Evolutionary conservation across 2,888 invertebrate species (phyloP).

Genomic region (Cryptocephalus moraei): DNA sequence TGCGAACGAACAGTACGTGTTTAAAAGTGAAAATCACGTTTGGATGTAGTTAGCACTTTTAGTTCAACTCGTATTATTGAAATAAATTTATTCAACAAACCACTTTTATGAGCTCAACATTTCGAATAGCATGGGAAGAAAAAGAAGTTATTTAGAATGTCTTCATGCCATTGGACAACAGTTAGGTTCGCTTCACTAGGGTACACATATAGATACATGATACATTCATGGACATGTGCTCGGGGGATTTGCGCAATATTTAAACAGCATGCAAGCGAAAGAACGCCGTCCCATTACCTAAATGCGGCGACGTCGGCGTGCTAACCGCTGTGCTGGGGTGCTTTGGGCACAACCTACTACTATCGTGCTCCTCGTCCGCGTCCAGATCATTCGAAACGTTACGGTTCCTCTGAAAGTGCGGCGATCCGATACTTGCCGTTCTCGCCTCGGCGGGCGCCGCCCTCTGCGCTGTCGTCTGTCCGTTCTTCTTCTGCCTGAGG

Average conservation of each 20-base stretch:
- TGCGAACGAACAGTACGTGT: slow-evolving; percentile 3
- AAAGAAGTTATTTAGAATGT: no score
- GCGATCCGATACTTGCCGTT: slow-evolving; percentile 53
- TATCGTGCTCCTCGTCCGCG: slow-evolving; percentile 21
- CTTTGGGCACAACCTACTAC: slow-evolving; percentile 11
- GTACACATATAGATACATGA: no score
- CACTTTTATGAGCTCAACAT: no score
- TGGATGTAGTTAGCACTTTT: background rate
- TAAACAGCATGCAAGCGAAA: no score
- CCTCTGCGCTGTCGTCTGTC: slow-evolving; percentile 33
- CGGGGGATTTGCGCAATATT: no score
- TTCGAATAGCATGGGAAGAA: no score
- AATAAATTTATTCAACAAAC: no score
- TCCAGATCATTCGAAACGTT: slow-evolving; percentile 50
- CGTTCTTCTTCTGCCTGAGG: slow-evolving; percentile 43
- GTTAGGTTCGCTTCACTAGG: no score
- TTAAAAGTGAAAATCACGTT: background rate
- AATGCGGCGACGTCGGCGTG: slow-evolving; percentile 36
- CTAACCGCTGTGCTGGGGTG: slow-evolving; percentile 31
- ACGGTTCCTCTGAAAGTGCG: slow-evolving; percentile 50
- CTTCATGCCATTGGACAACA: no score
- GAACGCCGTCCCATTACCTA: slow-evolving; percentile 23
- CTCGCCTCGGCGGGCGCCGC: slow-evolving; percentile 35
- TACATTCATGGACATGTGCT: no score
- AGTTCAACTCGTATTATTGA: background rate